Conservation (phyloP, 2,113 vertebrate genomes). For the Microtus oregoni region DNA sequence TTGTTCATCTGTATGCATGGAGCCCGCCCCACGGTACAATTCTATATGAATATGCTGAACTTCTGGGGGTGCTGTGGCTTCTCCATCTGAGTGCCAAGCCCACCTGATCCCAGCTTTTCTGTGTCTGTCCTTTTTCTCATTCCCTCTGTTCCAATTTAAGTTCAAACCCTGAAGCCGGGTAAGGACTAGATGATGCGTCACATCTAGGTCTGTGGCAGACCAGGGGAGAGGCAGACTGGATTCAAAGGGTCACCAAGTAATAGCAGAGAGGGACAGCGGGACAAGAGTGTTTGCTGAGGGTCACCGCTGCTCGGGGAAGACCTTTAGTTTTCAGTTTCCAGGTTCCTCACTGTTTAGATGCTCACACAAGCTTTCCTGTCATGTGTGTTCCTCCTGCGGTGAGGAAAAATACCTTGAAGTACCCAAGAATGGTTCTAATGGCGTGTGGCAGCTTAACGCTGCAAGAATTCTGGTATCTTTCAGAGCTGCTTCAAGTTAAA, state of each 20-base stretch:
- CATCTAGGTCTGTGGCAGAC: not conserved
- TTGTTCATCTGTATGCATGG: not conserved
- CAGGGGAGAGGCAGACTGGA: not conserved
- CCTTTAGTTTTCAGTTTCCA: not conserved
- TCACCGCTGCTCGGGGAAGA: not conserved
- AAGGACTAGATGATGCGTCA: not conserved
- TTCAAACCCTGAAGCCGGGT: not conserved
- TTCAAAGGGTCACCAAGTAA: not conserved
- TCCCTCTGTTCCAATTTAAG: not conserved
- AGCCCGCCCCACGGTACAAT: not conserved
- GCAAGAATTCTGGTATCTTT: slow-evolving; percentile 45
- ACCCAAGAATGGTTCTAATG: not conserved
- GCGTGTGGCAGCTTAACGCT: slow-evolving; percentile 19
- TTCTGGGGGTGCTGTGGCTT: not conserved
- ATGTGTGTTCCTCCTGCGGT: not conserved
- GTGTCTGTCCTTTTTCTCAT: not conserved
- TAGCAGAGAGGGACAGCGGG: not conserved
- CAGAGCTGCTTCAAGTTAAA: slow-evolving; percentile 56
- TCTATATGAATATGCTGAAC: not conserved
- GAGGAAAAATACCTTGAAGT: not conserved
- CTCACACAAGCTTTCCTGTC: not conserved
- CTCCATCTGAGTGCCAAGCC: too few species aligned
- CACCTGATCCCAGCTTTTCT: not conserved
- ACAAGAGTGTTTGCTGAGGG: not conserved
- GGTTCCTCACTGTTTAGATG: not conserved